Conservation (phyloP, 2,888 invertebrate species). For the Orgyia antiqua region DNA sequence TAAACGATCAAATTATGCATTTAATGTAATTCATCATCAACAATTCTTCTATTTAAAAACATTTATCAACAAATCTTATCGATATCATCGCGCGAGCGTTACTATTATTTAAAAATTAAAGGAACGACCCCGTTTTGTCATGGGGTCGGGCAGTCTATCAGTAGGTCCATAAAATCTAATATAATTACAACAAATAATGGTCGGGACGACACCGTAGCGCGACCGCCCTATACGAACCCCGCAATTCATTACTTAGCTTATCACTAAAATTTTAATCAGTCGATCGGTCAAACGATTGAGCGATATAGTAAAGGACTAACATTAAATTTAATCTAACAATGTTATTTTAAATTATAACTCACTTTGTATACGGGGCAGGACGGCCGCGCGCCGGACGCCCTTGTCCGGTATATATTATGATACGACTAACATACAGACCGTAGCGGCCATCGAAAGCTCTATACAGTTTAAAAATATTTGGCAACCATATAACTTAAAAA, state of each 20-base stretch:
- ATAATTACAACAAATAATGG: constrained; percentile 53
- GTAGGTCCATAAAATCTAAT: constrained; percentile 60
- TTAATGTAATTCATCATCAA: constrained; percentile 57
- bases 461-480: constrained; percentile 74
- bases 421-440: constrained; percentile 49
- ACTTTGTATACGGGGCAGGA: constrained; percentile 55
- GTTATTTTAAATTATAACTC: constrained; percentile 77
- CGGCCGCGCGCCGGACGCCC: constrained; percentile 40
- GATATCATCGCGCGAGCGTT: constrained; percentile 35
- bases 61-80: constrained; percentile 63
- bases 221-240: constrained; percentile 25
- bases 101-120: constrained; percentile 51
- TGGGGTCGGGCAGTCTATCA: constrained; percentile 42
- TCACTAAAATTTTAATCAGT: constrained; percentile 78
- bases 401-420: constrained; percentile 32
- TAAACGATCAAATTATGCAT: constrained; percentile 75
- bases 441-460: constrained; percentile 52
- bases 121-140: constrained; percentile 38
- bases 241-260: constrained; percentile 71
- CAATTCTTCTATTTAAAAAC: constrained; percentile 69
- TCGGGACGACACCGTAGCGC: constrained; percentile 23
- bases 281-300: constrained; percentile 78
- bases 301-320: constrained; percentile 78
- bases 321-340: constrained; percentile 78
- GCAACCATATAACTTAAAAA: constrained; percentile 75